phyloP scores from a whole-genome alignment of 2,113 vertebrate species.

The Struthidea cinerea region DNA sequence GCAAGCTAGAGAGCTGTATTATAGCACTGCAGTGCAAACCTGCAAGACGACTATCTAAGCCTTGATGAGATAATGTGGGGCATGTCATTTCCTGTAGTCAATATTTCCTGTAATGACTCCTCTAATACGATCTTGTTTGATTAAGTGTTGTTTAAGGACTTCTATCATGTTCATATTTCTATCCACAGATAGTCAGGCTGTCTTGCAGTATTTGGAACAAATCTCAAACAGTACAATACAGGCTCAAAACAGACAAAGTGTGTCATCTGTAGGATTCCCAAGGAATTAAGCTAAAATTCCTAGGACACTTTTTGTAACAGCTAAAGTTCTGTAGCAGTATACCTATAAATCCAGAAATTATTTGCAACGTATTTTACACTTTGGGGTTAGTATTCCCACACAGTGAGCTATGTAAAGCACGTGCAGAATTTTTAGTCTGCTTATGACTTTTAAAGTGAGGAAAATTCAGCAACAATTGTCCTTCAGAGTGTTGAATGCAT shows the following conservation, averaged over 20 bases:
- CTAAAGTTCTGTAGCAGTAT: background rate
- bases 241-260: background rate
- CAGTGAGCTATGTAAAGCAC: background rate
- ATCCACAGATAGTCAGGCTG: background rate
- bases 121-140: background rate
- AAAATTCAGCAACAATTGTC: background rate
- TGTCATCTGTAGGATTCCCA: background rate
- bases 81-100: constrained; percentile 20
- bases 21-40: background rate
- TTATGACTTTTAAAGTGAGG: background rate
- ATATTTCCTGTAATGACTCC: constrained; percentile 36
- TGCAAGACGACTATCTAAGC: background rate
- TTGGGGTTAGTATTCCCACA: background rate
- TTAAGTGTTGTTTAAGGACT: background rate
- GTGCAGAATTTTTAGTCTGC: background rate
- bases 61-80: background rate
- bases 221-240: background rate
- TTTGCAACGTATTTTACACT: background rate
- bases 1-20: background rate
- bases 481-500: background rate
- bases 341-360: background rate
- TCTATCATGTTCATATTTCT: background rate
- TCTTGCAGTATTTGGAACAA: background rate
- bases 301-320: background rate
- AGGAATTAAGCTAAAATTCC: background rate